Evolutionary conservation across 92 coral and sea anemone genomes (phyloP).

Genomic region (Siderastrea radians): DNA sequence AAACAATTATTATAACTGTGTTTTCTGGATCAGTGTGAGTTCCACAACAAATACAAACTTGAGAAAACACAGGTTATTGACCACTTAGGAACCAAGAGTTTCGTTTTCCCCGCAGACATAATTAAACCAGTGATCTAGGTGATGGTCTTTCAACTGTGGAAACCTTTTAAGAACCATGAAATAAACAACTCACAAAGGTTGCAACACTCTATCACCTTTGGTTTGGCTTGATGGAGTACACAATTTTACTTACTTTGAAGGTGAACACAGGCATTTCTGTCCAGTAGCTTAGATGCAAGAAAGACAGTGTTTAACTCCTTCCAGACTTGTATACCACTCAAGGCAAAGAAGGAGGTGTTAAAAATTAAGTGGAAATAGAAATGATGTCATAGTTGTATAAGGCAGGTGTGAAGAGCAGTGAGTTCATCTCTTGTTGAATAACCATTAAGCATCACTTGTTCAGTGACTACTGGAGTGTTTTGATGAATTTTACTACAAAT

Average conservation of each 20-base stretch:
- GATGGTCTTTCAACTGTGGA: conserved; percentile 27
- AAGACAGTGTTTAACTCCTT: conserved; percentile 16
- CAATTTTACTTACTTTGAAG: conserved; percentile 75
- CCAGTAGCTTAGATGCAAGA: conserved; percentile 10
- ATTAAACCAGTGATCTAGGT: conserved; percentile 10
- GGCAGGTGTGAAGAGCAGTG: conserved; percentile 59
- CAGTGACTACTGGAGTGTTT: conserved; percentile 9
- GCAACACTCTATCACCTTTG: conserved; percentile 17
- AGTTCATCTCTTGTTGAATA: conserved; percentile 35
- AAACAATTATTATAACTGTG: conserved; percentile 7
- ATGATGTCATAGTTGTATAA: conserved; percentile 43
- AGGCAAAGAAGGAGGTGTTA: conserved; percentile 24
- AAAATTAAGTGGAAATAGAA: conserved; percentile 49
- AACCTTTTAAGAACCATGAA: conserved; percentile 42
- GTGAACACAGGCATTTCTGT: conserved; percentile 78
- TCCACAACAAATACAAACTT: conserved; percentile 17
- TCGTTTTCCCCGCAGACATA: background rate
- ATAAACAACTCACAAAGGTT: conserved; percentile 26
- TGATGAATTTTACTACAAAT: background rate
- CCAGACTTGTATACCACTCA: conserved; percentile 15
- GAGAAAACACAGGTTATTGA: background rate
- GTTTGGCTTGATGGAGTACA: background rate
- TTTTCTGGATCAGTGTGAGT: conserved; percentile 16
- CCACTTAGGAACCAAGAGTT: background rate
- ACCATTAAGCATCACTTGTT: conserved; percentile 26